Percentiles rank a stretch among this genome's conserved stretches.
Evolutionary conservation across 1,140 invertebrate genomes (phyloP).

Genomic region (Zophobas atratus): DNA sequence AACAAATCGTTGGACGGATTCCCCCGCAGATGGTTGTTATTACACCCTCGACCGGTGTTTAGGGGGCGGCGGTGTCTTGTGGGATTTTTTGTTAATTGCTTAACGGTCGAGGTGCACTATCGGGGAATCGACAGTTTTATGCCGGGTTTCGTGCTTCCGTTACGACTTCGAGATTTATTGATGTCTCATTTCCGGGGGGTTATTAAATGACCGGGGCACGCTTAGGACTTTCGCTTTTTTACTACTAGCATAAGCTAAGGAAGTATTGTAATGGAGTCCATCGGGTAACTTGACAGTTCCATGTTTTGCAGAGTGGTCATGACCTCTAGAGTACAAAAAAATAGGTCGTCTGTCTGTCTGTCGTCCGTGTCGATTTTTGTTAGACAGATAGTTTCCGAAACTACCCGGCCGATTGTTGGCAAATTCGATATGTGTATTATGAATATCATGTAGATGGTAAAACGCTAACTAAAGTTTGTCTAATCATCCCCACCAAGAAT

Average conservation of each 20-base stretch:
- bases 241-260: not conserved
- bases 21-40: constrained; percentile 58
- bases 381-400: too few relatives aligned
- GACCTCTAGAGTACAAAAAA: too few relatives aligned
- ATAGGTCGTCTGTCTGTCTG: too few relatives aligned
- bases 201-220: constrained; percentile 43
- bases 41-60: constrained; percentile 53
- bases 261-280: too few relatives aligned
- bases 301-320: too few relatives aligned
- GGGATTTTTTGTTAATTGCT: constrained; percentile 51
- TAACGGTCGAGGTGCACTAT: constrained; percentile 23
- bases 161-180: constrained; percentile 51
- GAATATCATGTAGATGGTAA: too few relatives aligned
- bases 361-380: too few relatives aligned
- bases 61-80: constrained; percentile 43
- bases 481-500: too few relatives aligned
- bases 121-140: constrained; percentile 13
- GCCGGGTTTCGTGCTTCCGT: constrained; percentile 37
- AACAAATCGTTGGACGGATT: constrained; percentile 60
- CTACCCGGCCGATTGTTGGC: too few relatives aligned
- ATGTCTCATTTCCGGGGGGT: constrained; percentile 51
- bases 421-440: too few relatives aligned
- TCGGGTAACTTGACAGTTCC: too few relatives aligned
- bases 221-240: not conserved
- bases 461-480: too few relatives aligned